Conservation (phyloP, 2,888 invertebrate species). For the Panzeria rudis region DNA sequence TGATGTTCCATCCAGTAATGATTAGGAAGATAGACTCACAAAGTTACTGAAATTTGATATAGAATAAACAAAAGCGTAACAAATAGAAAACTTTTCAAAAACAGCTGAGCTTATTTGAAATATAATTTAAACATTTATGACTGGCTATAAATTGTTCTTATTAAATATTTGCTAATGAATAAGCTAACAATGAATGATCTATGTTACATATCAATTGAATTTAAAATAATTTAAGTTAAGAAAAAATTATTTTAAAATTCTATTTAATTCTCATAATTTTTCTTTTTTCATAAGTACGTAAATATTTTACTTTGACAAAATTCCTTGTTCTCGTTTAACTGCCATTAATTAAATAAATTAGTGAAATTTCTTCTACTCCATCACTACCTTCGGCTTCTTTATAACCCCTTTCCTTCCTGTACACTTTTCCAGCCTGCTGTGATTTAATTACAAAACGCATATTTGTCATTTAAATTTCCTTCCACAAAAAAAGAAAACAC, state of each 20-base stretch:
- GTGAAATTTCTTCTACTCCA: slow-evolving; percentile 53
- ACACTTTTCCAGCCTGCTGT: slow-evolving; percentile 3
- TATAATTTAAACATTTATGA: slow-evolving; percentile 11
- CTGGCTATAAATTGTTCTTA: slow-evolving; percentile 5
- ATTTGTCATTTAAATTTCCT: slow-evolving; percentile 69
- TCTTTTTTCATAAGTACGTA: not conserved
- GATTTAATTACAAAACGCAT: slow-evolving; percentile 72
- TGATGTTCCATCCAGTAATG: slow-evolving; percentile 48
- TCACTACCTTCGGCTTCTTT: not conserved
- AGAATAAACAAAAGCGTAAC: slow-evolving; percentile 42
- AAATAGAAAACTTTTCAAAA: slow-evolving; percentile 49
- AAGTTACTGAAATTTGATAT: slow-evolving; percentile 54
- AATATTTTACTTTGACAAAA: slow-evolving; percentile 62
- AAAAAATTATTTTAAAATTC: not conserved
- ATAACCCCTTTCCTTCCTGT: not conserved
- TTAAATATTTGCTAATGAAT: not conserved
- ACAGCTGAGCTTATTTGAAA: slow-evolving; percentile 58
- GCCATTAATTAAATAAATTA: slow-evolving; percentile 72
- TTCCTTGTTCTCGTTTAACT: slow-evolving; percentile 55
- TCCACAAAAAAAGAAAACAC: slow-evolving; percentile 43
- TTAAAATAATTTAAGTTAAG: not conserved
- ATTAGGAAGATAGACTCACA: slow-evolving; percentile 49
- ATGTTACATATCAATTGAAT: not conserved
- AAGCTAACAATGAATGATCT: not conserved
- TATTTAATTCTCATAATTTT: slow-evolving; percentile 28